A percentile compares a stretch with the other conserved stretches of the same genome.
phyloP scores from a whole-genome alignment of 30 jellyfish, hydroid and myxozoan species.

The Calvadosia cruxmelitensis region DNA sequence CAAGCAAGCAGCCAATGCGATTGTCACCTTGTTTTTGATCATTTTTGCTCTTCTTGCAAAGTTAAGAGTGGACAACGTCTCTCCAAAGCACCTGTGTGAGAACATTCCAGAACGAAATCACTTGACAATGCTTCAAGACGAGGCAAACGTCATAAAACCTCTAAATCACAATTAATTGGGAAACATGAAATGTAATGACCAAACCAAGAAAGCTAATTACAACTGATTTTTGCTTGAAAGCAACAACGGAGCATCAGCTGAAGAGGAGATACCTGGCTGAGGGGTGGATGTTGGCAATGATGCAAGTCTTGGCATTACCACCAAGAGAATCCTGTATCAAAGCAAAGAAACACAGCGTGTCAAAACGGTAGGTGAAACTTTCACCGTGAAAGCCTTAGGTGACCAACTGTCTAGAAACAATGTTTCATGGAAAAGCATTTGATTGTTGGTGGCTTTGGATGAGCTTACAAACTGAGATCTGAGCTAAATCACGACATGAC shows the following conservation, averaged over 20 bases:
- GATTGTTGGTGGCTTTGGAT: background rate
- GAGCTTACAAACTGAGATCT: background rate
- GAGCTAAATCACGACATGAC: slow-evolving; percentile 1
- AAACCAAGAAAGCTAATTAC: too few relatives aligned
- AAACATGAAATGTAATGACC: too few relatives aligned
- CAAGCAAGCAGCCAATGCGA: too few relatives aligned
- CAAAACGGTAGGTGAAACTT: too few relatives aligned
- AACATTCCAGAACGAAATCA: background rate
- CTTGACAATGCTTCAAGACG: background rate
- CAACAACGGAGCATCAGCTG: too few relatives aligned
- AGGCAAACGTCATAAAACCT: background rate
- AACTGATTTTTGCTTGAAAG: too few relatives aligned
- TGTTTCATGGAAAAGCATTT: too few relatives aligned
- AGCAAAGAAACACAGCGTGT: too few relatives aligned
- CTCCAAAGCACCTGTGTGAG: slow-evolving; percentile 85
- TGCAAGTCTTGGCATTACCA: slow-evolving; percentile 91
- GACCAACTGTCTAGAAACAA: too few relatives aligned
- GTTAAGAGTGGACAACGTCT: slow-evolving; percentile 83
- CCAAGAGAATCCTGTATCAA: slow-evolving; percentile 82
- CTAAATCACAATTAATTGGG: background rate
- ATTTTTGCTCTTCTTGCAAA: slow-evolving; percentile 98
- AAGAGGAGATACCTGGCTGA: slow-evolving; percentile 61
- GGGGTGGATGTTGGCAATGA: slow-evolving; percentile 90
- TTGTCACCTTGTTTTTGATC: slow-evolving; percentile 78
- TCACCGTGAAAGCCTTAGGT: too few relatives aligned